These are phyloP conservation scores for Hirtodrosophila trivittata DNA, from an alignment of 2,888 invertebrate species.

Conservation along the genomic window DNA sequence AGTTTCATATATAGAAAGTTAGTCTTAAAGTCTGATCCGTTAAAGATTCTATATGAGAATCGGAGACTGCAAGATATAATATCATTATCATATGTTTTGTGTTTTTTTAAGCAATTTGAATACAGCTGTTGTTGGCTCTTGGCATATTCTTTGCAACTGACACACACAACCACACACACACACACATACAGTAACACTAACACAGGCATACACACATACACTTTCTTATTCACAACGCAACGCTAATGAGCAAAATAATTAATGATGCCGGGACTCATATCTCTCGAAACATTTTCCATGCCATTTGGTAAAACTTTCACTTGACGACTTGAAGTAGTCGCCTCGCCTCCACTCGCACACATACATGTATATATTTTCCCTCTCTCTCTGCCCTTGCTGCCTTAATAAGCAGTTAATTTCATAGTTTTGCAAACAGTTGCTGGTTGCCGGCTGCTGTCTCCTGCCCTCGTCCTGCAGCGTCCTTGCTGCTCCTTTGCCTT, in stretches of 20 bases:
- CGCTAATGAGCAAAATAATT: slow-evolving; percentile 77
- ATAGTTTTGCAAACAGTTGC: slow-evolving; percentile 72
- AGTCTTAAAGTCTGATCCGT: too few species aligned
- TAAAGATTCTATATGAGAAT: too few species aligned
- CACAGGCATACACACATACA: slow-evolving; percentile 12
- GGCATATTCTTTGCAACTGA: too few species aligned
- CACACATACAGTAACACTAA: slow-evolving; percentile 13
- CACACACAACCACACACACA: slow-evolving; percentile 8
- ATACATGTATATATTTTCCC: background rate
- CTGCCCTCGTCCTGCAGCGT: background rate
- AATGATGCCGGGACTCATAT: slow-evolving; percentile 60
- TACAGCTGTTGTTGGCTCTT: slow-evolving; percentile 37
- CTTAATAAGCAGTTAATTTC: slow-evolving; percentile 76
- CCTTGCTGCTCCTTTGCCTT: slow-evolving; percentile 22
- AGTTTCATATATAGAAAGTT: too few species aligned
- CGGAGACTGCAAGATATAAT: too few species aligned
- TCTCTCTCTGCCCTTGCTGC: slow-evolving; percentile 14
- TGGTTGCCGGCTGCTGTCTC: slow-evolving; percentile 3
- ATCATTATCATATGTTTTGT: too few species aligned
- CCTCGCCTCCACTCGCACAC: slow-evolving; percentile 9
- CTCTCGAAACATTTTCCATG: slow-evolving; percentile 71
- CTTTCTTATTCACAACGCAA: slow-evolving; percentile 31
- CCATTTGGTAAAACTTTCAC: slow-evolving; percentile 77
- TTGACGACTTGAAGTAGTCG: slow-evolving; percentile 72
- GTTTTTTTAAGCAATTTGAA: slow-evolving; percentile 20